Evolutionary conservation across 2,888 invertebrate genomes (phyloP).

Genomic region (Listrodromus nycthemerus): DNA sequence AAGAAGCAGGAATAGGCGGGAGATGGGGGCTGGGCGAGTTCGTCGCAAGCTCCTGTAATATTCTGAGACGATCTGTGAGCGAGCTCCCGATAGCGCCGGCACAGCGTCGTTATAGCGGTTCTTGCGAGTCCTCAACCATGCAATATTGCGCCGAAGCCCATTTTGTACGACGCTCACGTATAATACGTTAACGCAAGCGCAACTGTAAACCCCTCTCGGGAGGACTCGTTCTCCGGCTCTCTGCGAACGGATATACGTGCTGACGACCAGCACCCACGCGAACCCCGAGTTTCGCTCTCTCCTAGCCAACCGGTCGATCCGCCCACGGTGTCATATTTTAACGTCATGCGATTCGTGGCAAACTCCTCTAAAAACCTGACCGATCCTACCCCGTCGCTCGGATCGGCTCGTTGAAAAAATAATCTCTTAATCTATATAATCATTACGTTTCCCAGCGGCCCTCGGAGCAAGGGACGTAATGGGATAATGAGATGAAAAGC

Average conservation of each 20-base stretch:
- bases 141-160: constrained; percentile 46
- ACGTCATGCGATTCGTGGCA: constrained; percentile 20
- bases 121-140: constrained; percentile 22
- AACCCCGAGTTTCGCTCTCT: constrained; percentile 1
- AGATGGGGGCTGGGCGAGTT: neutral
- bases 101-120: constrained; percentile 12
- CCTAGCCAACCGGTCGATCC: constrained; percentile 3
- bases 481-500: too few species aligned
- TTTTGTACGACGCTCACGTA: constrained; percentile 67
- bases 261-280: constrained; percentile 28
- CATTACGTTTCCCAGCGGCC: neutral
- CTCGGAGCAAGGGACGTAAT: too few species aligned
- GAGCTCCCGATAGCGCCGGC: constrained; percentile 9
- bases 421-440: neutral
- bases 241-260: constrained; percentile 57
- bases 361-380: neutral
- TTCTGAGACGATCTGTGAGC: constrained; percentile 24
- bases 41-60: constrained; percentile 39
- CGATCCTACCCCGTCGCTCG: too few species aligned
- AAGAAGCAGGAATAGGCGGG: neutral
- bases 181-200: constrained; percentile 66
- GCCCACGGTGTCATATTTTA: constrained; percentile 44
- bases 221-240: neutral
- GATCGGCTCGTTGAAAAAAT: neutral
- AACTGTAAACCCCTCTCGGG: constrained; percentile 49